Evolutionary conservation across 2,888 invertebrate genomes (phyloP), one percentile per base, ranked within the genome.

Genomic region (Malthinus seriepunctatus): DNA sequence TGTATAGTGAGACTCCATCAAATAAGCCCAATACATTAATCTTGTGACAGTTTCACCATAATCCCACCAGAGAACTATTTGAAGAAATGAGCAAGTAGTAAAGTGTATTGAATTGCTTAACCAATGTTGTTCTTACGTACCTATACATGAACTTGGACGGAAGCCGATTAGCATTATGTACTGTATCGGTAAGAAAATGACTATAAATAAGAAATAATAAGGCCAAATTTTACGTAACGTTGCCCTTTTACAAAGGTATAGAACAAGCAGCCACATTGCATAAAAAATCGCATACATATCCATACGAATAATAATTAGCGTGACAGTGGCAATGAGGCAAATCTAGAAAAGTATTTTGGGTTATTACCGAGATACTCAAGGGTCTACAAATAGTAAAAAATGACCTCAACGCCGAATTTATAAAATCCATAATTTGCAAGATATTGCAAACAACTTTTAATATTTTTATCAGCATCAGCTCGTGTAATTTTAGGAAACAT

Each of bases 401-500:
- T 77, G 75, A 91, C 90, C 84, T 97, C 97, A 9, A 95, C 84
- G 5, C 99, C 99, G 80, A 98, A 97, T 77, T 97, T 97, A 79
- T 95, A 98, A 80, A 95, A 99, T 23, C 92, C 91, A 77, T 92
- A 98, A 79, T 99, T 99, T 53, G 91, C 81, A 51, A 98, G 80
- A 79, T 93, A 99, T 78, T 96, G 94, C 34, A 89, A 70, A 74
- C 93, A 93, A 51, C 87, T 83, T 8, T 84, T 76, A 12, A 97
- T 71, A 74, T 91, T 89, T 69, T 84, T 86, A 74, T 99, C 97
- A 0, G 97, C 95, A 71, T 94, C 88, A 11, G 82, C 80, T 47
- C 95, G 85, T 3, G 86, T 87, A 14, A 95, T 85, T 44, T 88
- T 84, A 0, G 91, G 89, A 76, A 97, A 99, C 82, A 93, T 87